These are phyloP conservation scores for Sapayoa aenigma DNA, from an alignment of 2,113 vertebrate genomes.

Conservation along the genomic window DNA sequence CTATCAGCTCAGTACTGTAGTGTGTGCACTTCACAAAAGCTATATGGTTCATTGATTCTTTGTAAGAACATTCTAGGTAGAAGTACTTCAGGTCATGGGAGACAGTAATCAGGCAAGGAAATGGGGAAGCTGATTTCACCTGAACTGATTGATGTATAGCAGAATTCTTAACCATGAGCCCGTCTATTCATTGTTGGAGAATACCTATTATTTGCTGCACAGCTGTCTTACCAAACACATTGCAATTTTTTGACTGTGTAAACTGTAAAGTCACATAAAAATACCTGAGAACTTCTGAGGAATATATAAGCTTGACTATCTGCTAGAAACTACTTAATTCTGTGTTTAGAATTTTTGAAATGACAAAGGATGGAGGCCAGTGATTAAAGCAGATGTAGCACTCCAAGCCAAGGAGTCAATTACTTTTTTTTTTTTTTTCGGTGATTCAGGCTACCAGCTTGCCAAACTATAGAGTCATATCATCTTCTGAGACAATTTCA, in stretches of 20 bases:
- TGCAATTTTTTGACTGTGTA: not conserved
- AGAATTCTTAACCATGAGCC: not conserved
- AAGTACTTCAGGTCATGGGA: not conserved
- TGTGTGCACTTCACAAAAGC: not conserved
- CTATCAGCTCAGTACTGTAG: not conserved
- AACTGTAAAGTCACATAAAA: not conserved
- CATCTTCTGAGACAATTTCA: not conserved
- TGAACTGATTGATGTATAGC: not conserved
- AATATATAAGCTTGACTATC: not conserved
- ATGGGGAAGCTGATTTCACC: not conserved
- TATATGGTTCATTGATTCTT: not conserved
- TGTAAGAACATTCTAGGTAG: not conserved
- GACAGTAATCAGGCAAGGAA: not conserved
- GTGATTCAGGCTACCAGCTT: not conserved
- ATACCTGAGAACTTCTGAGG: not conserved
- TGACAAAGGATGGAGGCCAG: not conserved
- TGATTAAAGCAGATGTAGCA: not conserved
- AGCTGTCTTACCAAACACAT: not conserved
- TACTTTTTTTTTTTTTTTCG: conserved; percentile 38
- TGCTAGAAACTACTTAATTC: not conserved
- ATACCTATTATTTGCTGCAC: not conserved
- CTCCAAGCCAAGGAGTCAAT: not conserved
- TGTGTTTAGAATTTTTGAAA: conserved; percentile 10
- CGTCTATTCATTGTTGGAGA: not conserved
- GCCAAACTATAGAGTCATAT: not conserved